Base-by-base conservation (phyloP, 2,797 vertebrate species). In the Dryobates pubescens region DNA sequence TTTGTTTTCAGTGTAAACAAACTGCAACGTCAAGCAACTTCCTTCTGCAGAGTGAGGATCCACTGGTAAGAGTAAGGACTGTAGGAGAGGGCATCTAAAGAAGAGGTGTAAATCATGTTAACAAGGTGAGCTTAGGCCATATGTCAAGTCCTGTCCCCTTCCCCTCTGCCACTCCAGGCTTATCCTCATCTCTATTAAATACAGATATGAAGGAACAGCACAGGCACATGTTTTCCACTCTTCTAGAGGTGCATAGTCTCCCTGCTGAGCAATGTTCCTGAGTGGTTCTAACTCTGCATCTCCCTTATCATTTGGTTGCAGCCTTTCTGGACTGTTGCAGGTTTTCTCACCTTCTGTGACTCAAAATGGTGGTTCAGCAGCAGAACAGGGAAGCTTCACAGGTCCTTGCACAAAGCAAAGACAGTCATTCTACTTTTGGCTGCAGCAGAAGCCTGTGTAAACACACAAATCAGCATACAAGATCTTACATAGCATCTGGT, bases 401-500 rank as follows among this genome's bases (percentile, higher is more conserved):
- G 24, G 30, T 70, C 19, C 41, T 54, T 9, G 8, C 1, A 6
- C 0, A 1, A 36, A 30, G 29, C 13, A 9, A 24, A 65, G 57
- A 61, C 54, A 27, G 53, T 20, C 59, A 14, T 2, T 0, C 29
- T 47, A 49, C 1, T 81, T 83, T 61, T 53, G 69, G 22, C 68
- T 78, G 79, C 1, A 2, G 51, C 57, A 64, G 63, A 75, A 88
- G 54, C 56, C 36, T 5, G 22, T 86, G 59, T 67, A 84, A 90
- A 67, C 38, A 17, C 0, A 0, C 43, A 73, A 74, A 17, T 36
- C 0, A 0, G 51, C n/a, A 27, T 79, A 23, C 49, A 58, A 54
- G 78, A 82, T 54, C 36, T 73, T 54, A 26, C 2, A 1, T 26
- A 36, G 61, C 2, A 0, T 29, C 32, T 70, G 30, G 29, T 78